phyloP scores from a whole-genome alignment of 2,797 vertebrate species.

The Enteromius mattozi region DNA sequence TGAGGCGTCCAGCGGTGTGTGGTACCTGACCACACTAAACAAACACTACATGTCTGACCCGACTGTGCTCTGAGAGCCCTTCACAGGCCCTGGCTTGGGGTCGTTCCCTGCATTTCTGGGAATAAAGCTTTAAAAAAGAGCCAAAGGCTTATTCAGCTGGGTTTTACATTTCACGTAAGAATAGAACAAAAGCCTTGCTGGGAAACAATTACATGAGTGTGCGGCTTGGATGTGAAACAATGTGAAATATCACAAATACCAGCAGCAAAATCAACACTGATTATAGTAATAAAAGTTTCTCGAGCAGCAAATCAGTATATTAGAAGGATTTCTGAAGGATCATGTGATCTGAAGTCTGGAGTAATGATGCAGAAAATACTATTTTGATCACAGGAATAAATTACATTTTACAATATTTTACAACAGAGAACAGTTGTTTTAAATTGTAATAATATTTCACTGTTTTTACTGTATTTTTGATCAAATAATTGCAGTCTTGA shows the following conservation, averaged over 20 bases:
- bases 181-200: slow-evolving; percentile 12
- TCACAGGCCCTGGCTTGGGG: slow-evolving; percentile 50
- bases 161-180: background rate
- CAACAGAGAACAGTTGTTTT: background rate
- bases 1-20: slow-evolving; percentile 40
- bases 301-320: background rate
- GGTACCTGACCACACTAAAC: slow-evolving; percentile 41
- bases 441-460: background rate
- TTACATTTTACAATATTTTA: background rate
- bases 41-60: slow-evolving; percentile 59
- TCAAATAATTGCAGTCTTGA: background rate
- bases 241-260: background rate
- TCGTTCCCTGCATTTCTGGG: slow-evolving; percentile 21
- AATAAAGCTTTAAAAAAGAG: slow-evolving; percentile 21
- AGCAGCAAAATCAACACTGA: background rate
- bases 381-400: background rate
- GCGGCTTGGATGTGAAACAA: background rate
- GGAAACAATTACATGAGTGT: slow-evolving; percentile 1
- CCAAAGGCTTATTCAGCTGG: slow-evolving; percentile 19
- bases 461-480: background rate
- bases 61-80: slow-evolving; percentile 69
- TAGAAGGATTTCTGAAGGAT: background rate
- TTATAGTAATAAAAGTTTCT: background rate
- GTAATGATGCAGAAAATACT: background rate
- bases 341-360: background rate